phyloP scores from a whole-genome alignment of 2,797 vertebrate genomes.

The Paratrypauchen microcephalus region DNA sequence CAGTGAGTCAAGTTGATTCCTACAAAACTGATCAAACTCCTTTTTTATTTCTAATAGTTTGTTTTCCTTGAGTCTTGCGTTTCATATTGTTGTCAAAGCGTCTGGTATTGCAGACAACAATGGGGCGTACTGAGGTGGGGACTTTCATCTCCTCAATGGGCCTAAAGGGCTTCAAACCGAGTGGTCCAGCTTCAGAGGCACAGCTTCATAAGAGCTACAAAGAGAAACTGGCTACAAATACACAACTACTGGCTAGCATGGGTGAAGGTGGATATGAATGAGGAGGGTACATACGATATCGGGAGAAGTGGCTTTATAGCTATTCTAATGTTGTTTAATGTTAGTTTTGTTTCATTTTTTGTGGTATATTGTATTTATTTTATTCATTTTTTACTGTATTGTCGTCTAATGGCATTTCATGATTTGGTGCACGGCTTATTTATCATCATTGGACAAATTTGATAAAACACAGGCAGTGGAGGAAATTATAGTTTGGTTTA shows the following conservation, averaged over 20 bases:
- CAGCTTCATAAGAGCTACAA: slow-evolving; percentile 9
- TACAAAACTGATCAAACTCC: neutral
- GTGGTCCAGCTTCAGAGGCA: slow-evolving; percentile 24
- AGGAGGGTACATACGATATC: neutral
- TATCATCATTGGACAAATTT: neutral
- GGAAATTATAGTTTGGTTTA: too few species aligned
- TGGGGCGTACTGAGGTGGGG: slow-evolving; percentile 3
- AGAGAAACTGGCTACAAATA: slow-evolving; percentile 11
- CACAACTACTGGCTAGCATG: neutral
- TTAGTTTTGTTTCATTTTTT: too few species aligned
- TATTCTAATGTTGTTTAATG: too few species aligned
- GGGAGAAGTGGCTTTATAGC: too few species aligned
- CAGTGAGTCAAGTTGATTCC: neutral
- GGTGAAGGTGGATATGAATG: neutral
- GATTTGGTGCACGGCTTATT: neutral
- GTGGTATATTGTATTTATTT: too few species aligned
- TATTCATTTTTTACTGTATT: too few species aligned
- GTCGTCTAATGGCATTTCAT: too few species aligned
- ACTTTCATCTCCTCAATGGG: slow-evolving; percentile 44
- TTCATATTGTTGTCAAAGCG: slow-evolving; percentile 24
- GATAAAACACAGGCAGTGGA: too few species aligned
- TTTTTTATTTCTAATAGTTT: neutral
- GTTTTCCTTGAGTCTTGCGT: neutral
- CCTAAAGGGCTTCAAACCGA: slow-evolving; percentile 37
- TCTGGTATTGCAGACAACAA: slow-evolving; percentile 23